Base-by-base conservation (phyloP, 1,140 invertebrate genomes). In the Zaprionus lachaisei region DNA sequence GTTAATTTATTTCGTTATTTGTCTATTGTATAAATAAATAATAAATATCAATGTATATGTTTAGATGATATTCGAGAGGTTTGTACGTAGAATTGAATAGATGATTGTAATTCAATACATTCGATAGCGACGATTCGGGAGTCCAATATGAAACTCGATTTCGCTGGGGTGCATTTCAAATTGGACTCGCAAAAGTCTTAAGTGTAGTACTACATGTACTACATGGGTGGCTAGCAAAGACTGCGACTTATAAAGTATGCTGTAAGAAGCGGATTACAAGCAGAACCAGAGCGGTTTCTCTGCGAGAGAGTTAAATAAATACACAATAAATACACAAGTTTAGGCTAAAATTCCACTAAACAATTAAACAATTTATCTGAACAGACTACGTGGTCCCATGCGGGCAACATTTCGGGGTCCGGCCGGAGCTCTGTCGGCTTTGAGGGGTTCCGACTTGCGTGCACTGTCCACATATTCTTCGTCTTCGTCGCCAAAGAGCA, bases 181-280 rank as follows among this genome's bases (percentile, higher is more conserved):
- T 92, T 79, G 92, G 92, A 92, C 90, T 92, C 90, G 76, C 92
- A 92, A 92, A 92, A 92, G 83, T 80, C 80, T 41, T 71, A 49
- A 55, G 47, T 37, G 24, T 65, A 47, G 31, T 54, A 17, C 9
- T 54, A 17, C 9, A 1, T 20, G 49, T 38, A 56, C 41, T 67
- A 71, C 66, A 64, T 69, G 71, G 75, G 72, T 67, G 75, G 83
- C 63, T 56, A 67, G 60, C 68, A 65, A 70, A 58, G 62, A 63
- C 79, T 77, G 77, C 63, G 79, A 80, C 77, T 83, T 71, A 34
- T 11, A 47, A 72, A 71, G 71, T 84, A 73, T 62, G 73, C 57
- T 70, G 79, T 76, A 14, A 22, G 69, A 51, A 68, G 57, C 41
- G 63, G n/a, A 47, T 47, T 47, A 9, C n/a, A 44, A 17, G 41